Conservation (phyloP, 2,888 invertebrate genomes). For the Rhorus exstirpatorius region DNA sequence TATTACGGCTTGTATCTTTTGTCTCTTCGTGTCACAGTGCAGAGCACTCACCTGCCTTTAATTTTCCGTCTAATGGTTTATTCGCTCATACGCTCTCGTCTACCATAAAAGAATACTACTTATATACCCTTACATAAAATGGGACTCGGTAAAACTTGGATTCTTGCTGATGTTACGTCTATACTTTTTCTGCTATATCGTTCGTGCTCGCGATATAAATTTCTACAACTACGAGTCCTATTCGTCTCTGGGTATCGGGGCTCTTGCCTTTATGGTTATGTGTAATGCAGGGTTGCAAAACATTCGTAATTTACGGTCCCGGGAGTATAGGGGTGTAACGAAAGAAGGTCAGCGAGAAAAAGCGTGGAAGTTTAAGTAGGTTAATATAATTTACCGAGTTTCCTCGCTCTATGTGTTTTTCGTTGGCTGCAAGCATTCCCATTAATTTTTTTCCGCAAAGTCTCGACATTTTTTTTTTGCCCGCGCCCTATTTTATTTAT, state of each 20-base stretch:
- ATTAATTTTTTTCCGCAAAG: not conserved
- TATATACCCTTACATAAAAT: too few species aligned
- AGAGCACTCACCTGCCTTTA: not conserved
- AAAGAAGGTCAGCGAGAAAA: constrained; percentile 6
- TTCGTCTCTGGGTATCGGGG: constrained; percentile 17
- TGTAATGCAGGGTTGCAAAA: constrained; percentile 26
- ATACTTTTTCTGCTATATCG: constrained; percentile 20
- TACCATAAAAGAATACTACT: too few species aligned
- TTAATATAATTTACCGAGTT: constrained; percentile 49
- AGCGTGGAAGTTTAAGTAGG: constrained; percentile 33
- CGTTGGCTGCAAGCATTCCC: constrained; percentile 9
- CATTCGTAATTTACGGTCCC: constrained; percentile 54
- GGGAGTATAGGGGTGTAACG: not conserved
- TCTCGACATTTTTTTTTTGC: not conserved
- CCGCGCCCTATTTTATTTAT: too few species aligned
- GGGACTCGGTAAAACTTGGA: constrained; percentile 30
- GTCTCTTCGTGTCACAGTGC: too few species aligned
- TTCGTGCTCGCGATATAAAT: constrained; percentile 24
- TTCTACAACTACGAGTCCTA: constrained; percentile 21
- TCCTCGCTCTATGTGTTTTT: not conserved
- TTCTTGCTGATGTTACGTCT: constrained; percentile 42
- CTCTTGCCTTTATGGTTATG: constrained; percentile 14
- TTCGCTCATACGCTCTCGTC: too few species aligned
- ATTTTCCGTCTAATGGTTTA: constrained; percentile 30
- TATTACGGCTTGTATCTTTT: too few species aligned